Evolutionary conservation across 2,113 vertebrate species (phyloP), one percentile per base, ranked within the genome.

Genomic region (Anhinga anhinga): DNA sequence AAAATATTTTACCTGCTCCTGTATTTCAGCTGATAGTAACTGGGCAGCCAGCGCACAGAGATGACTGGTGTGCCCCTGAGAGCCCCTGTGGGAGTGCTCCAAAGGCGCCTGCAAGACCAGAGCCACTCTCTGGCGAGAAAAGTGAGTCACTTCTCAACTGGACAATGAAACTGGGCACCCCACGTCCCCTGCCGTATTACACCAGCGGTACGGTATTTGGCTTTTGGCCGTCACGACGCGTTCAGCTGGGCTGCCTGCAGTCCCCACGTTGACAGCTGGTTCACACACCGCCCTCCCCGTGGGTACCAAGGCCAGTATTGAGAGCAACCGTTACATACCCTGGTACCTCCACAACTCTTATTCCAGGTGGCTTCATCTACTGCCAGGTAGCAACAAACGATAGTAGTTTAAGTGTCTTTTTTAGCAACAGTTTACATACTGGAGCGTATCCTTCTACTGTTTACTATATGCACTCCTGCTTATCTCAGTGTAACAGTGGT

Each of bases 211-310:
- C 2, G 2, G 32, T 5, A 11, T 21, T 12, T 1, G 3, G 38
- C 4, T 0, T 29, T 20, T 45, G 78, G 47, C 22, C 56, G 9
- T 6, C 10, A 3, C 1, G 9, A 42, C 1, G 2, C 8, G 16
- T 18, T 45, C 42, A 15, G 36, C 36, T 2, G 12, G 82, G 70
- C 61, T 65, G 50, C 34, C 69, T 19, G 26, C 52, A 61, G 65
- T 47, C 5, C 42, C 10, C 42, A 3, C 0, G 2, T 0, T 3
- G 42, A 15, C 42, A 59, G 52, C n/a, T 21, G 40, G 10, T 21
- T 74, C 32, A 9, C 1, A 1, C 5, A 5, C n/a, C 1, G 3
- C 44, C 65, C 27, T 66, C 13, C 30, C 77, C 1, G 9, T 4
- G 27, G 52, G 34, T 29, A 67, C 30, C 2, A 0, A 36, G 44